Percentiles rank a stretch among this genome's conserved stretches.
Evolutionary conservation across 2,888 invertebrate genomes (phyloP).

Genomic region (Rhaphigaster nebulosa): DNA sequence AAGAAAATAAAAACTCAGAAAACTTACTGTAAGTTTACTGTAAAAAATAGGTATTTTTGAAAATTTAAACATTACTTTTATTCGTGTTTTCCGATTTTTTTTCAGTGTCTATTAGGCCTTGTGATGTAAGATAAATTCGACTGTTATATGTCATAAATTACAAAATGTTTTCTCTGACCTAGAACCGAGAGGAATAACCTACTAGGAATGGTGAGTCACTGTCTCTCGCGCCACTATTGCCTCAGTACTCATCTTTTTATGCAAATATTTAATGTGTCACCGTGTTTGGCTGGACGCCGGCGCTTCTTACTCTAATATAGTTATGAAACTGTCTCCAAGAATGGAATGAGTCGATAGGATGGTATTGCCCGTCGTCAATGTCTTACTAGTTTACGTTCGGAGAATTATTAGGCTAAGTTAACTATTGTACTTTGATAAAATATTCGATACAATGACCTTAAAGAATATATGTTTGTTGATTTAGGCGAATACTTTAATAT

Average conservation of each 20-base stretch:
- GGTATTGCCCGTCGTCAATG: background rate
- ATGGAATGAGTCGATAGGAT: background rate
- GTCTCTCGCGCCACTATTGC: background rate
- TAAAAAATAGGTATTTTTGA: too few species aligned
- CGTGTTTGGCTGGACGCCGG: constrained; percentile 8
- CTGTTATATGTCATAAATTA: background rate
- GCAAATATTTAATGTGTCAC: constrained; percentile 35
- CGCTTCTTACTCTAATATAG: background rate
- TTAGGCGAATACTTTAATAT: too few species aligned
- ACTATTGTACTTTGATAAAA: too few species aligned
- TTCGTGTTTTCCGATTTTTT: too few species aligned
- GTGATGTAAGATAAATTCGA: background rate
- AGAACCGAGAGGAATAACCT: background rate
- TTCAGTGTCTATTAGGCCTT: background rate
- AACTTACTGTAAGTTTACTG: too few species aligned
- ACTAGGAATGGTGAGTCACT: background rate
- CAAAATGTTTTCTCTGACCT: background rate
- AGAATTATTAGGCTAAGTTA: too few species aligned
- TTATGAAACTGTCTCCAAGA: constrained; percentile 9
- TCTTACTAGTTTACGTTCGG: too few species aligned
- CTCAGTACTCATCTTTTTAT: constrained; percentile 40
- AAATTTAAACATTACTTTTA: too few species aligned
- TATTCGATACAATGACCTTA: too few species aligned
- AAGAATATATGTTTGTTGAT: too few species aligned
- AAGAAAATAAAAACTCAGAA: too few species aligned